Evolutionary conservation across 2,888 invertebrate genomes (phyloP).

Genomic region (Rhorus exstirpatorius): DNA sequence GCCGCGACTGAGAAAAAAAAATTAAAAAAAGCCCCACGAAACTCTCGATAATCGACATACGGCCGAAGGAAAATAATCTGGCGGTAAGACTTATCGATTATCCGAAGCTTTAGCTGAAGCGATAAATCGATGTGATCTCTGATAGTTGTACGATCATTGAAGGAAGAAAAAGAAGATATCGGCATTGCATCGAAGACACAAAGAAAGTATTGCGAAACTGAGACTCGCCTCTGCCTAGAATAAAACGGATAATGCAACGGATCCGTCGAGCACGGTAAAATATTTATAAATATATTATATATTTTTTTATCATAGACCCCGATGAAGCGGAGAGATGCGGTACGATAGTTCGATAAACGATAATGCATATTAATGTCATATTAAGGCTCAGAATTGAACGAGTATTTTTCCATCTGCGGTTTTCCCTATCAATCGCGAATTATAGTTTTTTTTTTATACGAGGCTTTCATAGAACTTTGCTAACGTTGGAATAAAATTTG

Average conservation of each 20-base stretch:
- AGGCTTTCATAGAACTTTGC: background rate
- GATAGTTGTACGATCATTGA: no score
- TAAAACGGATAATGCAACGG: conserved; percentile 22
- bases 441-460: no score
- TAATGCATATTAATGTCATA: conserved; percentile 41
- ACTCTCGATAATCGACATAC: conserved; percentile 13
- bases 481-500: background rate
- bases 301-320: conserved; percentile 60
- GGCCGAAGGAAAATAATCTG: no score
- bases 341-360: conserved; percentile 54
- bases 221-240: background rate
- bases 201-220: background rate
- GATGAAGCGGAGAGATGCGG: conserved; percentile 13
- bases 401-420: conserved; percentile 1
- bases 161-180: background rate
- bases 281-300: conserved; percentile 67
- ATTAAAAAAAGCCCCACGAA: no score
- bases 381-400: conserved; percentile 12
- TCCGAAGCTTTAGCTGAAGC: no score
- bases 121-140: no score
- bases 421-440: background rate
- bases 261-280: conserved; percentile 56
- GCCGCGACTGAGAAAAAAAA: conserved; percentile 75
- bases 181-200: background rate
- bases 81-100: no score